Evolutionary conservation across 2,113 vertebrate species (phyloP).

Genomic region (Corydoras sp.): DNA sequence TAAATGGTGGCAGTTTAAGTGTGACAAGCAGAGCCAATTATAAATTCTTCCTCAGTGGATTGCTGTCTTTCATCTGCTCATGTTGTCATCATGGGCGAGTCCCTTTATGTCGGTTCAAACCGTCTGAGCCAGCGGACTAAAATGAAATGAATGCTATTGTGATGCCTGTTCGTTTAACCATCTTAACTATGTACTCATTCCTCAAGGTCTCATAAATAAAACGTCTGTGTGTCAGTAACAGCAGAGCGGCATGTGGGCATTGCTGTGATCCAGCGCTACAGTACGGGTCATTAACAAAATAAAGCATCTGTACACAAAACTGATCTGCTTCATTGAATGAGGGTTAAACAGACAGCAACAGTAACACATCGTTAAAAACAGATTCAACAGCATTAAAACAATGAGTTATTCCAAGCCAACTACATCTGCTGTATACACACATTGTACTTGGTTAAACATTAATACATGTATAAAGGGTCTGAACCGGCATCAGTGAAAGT

Average conservation of each 20-base stretch:
- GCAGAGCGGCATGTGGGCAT: background rate
- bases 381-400: background rate
- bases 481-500: background rate
- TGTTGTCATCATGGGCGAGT: background rate
- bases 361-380: background rate
- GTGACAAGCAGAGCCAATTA: background rate
- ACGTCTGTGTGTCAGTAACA: background rate
- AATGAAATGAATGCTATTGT: background rate
- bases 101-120: background rate
- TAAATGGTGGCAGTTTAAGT: background rate
- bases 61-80: background rate
- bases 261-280: background rate
- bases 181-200: background rate
- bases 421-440: background rate
- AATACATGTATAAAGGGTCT: background rate
- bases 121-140: background rate
- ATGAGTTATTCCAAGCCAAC: background rate
- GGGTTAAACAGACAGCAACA: background rate
- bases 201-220: background rate
- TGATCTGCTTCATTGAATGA: conserved; percentile 5
- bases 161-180: background rate
- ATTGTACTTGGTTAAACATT: background rate
- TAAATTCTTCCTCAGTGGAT: background rate
- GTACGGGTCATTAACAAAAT: background rate
- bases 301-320: conserved; percentile 1